A percentile compares a stretch with the other conserved stretches of the same genome.
phyloP scores from a whole-genome alignment of 1,140 invertebrate genomes.

The Aethina tumida region DNA sequence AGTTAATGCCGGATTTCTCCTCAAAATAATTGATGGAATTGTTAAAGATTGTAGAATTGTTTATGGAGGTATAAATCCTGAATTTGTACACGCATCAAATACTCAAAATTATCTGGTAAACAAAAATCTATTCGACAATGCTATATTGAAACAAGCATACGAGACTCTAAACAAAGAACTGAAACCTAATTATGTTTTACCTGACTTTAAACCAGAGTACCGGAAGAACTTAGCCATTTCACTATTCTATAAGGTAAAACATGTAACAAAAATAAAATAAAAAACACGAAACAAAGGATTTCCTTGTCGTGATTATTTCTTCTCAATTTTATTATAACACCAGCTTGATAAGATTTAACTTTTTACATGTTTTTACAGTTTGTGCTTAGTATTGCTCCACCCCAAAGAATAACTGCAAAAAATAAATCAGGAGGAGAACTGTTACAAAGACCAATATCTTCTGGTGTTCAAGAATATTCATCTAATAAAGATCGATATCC shows the following conservation, averaged over 20 bases:
- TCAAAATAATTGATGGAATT: constrained; percentile 39
- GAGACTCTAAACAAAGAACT: constrained; percentile 48
- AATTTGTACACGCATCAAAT: constrained; percentile 58
- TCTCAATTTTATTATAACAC: no score
- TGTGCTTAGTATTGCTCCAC: constrained; percentile 40
- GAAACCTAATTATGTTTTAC: constrained; percentile 47
- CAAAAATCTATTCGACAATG: constrained; percentile 42
- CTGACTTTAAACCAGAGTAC: constrained; percentile 54
- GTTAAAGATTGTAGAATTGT: constrained; percentile 29
- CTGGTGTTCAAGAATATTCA: constrained; percentile 59
- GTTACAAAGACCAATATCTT: constrained; percentile 52
- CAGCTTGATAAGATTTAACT: no score
- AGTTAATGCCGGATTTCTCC: constrained; percentile 70
- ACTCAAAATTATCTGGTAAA: constrained; percentile 56
- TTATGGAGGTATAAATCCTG: constrained; percentile 58
- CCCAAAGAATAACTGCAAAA: constrained; percentile 34
- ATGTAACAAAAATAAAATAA: no score
- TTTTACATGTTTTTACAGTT: constrained; percentile 43
- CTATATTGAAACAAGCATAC: constrained; percentile 45
- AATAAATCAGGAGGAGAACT: constrained; percentile 41
- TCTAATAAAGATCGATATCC: constrained; percentile 67
- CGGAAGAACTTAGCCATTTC: constrained; percentile 54
- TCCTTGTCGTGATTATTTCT: no score
- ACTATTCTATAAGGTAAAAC: constrained; percentile 72
- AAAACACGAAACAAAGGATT: no score